These are phyloP conservation scores for Cheilosia grossa DNA, from an alignment of 2,888 invertebrate genomes.

Conservation along the genomic window DNA sequence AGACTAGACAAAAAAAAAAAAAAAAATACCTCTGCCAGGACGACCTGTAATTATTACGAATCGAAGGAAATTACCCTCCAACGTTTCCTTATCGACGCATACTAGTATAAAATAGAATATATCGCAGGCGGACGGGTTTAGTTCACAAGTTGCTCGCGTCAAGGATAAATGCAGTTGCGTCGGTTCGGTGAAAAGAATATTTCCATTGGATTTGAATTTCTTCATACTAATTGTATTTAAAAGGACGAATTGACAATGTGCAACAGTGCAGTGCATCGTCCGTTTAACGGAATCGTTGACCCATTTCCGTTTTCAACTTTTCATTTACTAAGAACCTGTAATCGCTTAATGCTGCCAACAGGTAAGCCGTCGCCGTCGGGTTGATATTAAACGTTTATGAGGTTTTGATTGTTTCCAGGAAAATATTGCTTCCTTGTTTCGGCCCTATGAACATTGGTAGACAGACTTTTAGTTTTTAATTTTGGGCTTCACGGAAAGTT, in stretches of 20 bases:
- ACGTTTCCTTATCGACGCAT: conserved; percentile 19
- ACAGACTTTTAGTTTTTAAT: conserved; percentile 36
- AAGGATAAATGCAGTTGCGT: conserved; percentile 9
- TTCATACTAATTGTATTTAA: neutral
- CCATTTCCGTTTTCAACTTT: conserved; percentile 86
- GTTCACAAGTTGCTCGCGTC: conserved; percentile 43
- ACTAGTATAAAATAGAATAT: conserved; percentile 60
- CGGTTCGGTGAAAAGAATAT: neutral
- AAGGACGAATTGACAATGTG: conserved; percentile 72
- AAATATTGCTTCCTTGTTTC: conserved; percentile 23
- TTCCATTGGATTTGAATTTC: neutral
- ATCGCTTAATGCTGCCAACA: conserved; percentile 86
- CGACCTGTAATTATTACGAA: conserved; percentile 64
- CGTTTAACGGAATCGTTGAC: conserved; percentile 77
- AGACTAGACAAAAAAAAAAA: conserved; percentile 73
- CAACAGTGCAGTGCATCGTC: conserved; percentile 77
- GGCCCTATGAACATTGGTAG: neutral
- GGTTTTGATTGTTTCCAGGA: neutral
- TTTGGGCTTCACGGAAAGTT: conserved; percentile 25
- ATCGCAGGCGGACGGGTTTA: conserved; percentile 25
- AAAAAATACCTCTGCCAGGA: conserved; percentile 58
- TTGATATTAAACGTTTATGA: no score
- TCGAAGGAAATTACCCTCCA: conserved; percentile 41
- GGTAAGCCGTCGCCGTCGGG: conserved; percentile 82
- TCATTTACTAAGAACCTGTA: conserved; percentile 87